Evolutionary conservation across 1,140 invertebrate species (phyloP).

Genomic region (Drosophila kikkawai): DNA sequence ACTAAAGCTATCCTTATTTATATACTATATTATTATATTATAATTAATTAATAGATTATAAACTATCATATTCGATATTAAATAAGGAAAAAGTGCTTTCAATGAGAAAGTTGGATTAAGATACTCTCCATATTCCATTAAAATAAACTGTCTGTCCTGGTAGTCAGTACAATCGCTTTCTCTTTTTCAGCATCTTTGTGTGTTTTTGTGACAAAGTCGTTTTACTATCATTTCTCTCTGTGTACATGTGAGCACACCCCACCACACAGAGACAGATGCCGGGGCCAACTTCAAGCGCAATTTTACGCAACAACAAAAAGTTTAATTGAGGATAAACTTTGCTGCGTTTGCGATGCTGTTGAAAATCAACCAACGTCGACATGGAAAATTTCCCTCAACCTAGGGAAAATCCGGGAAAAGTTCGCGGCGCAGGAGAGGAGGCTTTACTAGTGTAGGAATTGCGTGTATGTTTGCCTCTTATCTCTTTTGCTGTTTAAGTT

Average conservation of each 20-base stretch:
- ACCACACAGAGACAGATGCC: conserved; percentile 53
- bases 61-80: no score
- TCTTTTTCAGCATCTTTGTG: neutral
- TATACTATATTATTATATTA: no score
- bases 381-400: conserved; percentile 59
- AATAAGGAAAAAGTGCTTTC: no score
- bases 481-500: conserved; percentile 58
- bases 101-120: neutral
- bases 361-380: conserved; percentile 70
- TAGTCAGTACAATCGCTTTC: neutral
- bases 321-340: conserved; percentile 83
- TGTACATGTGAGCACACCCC: conserved; percentile 18
- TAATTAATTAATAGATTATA: no score
- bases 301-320: conserved; percentile 82
- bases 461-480: conserved; percentile 55
- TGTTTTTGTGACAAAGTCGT: neutral
- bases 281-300: conserved; percentile 59
- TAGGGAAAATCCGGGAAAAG: conserved; percentile 22
- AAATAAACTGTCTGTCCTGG: neutral
- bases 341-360: conserved; percentile 80
- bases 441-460: conserved; percentile 41
- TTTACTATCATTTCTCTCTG: neutral
- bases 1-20: no score
- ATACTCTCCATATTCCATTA: neutral
- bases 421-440: neutral